A percentile compares a stretch with the other conserved stretches of the same genome.
Conservation (phyloP, 2,113 vertebrate species). For the Muntiacus muntjak region DNA sequence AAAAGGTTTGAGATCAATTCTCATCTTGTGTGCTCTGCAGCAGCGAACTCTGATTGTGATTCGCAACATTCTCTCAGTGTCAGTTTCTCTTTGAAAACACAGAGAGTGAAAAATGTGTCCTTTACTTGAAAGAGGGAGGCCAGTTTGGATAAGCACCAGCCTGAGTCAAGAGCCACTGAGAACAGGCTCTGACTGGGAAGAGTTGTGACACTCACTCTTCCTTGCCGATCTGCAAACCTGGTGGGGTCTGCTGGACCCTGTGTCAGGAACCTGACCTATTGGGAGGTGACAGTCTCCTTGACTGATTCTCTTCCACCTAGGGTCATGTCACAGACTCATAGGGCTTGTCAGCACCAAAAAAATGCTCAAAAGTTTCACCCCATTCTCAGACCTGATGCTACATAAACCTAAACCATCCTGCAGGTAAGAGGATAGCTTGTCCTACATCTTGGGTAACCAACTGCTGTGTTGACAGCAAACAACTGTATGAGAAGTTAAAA, state of each 20-base stretch:
- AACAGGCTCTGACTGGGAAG: not conserved
- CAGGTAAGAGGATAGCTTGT: not conserved
- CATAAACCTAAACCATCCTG: not conserved
- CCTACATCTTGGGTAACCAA: not conserved
- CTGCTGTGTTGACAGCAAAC: not conserved
- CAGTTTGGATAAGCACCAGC: not conserved
- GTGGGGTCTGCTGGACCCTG: no score
- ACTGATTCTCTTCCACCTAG: not conserved
- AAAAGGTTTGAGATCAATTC: constrained; percentile 50
- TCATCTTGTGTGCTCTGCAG: constrained; percentile 21
- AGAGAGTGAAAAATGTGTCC: not conserved
- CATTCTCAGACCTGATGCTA: not conserved
- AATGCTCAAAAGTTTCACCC: not conserved
- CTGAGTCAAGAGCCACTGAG: not conserved
- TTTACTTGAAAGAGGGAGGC: not conserved
- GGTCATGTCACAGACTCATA: not conserved
- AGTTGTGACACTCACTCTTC: not conserved
- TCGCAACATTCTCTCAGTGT: not conserved
- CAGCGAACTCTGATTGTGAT: constrained; percentile 43
- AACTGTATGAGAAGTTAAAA: not conserved
- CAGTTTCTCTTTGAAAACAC: not conserved
- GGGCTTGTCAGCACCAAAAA: not conserved
- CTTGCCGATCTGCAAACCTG: not conserved
- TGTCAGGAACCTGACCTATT: not conserved
- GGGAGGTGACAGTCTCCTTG: not conserved